A percentile compares a stretch with the other conserved stretches of the same genome.
Conservation (phyloP, 2,113 vertebrate species). For the Chlorodrepanis virens region DNA sequence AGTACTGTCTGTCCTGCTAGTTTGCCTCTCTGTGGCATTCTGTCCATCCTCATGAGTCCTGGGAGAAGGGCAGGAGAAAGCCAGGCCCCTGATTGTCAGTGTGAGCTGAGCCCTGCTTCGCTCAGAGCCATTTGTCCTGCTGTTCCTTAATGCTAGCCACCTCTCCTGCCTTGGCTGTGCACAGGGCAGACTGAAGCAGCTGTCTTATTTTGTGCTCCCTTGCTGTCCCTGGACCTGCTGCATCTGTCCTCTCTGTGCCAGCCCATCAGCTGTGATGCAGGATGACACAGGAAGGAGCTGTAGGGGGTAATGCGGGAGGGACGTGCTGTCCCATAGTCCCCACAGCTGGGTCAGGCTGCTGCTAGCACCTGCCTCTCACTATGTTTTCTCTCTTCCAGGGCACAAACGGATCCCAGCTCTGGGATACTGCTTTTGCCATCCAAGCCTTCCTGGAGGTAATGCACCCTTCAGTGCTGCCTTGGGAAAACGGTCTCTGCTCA, state of each 20-base stretch:
- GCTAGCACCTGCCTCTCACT: neutral
- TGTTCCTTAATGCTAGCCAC: neutral
- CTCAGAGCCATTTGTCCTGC: neutral
- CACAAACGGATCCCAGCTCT: conserved; percentile 95
- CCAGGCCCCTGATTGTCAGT: neutral
- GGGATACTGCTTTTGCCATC: conserved; percentile 93
- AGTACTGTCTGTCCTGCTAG: neutral
- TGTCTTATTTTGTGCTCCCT: neutral
- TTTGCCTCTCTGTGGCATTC: neutral
- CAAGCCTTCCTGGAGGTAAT: conserved; percentile 92
- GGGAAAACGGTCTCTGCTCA: neutral
- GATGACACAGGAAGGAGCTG: neutral
- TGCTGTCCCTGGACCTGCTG: neutral
- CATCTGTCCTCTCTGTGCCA: neutral
- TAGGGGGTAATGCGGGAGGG: neutral
- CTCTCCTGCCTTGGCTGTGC: neutral
- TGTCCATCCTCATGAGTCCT: neutral
- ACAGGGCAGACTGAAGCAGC: neutral
- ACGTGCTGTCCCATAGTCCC: neutral
- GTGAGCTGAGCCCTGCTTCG: neutral
- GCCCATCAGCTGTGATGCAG: accelerated
- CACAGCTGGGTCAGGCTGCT: neutral
- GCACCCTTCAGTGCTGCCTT: neutral
- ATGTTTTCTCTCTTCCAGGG: conserved; percentile 72
- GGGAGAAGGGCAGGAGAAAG: neutral